Evolutionary conservation across 2,888 invertebrate genomes (phyloP).

Genomic region (Smittia sp.): DNA sequence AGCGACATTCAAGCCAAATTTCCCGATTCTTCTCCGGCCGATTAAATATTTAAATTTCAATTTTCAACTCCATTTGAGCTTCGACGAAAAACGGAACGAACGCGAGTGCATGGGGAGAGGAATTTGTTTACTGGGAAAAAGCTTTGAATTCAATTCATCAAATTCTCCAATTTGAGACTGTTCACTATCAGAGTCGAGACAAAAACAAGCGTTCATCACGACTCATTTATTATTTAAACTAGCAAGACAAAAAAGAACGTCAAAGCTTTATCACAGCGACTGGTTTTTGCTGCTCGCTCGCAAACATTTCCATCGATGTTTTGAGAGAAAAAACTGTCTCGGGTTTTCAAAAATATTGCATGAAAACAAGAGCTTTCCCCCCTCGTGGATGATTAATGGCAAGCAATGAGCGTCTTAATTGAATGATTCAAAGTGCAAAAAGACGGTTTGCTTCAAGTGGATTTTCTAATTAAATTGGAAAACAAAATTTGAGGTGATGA

Average conservation of each 20-base stretch:
- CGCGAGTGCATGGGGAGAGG: no score
- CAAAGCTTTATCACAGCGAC: neutral
- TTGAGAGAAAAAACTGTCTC: constrained; percentile 2
- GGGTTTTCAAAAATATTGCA: neutral
- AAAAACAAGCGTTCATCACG: constrained; percentile 22
- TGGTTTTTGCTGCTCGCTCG: neutral
- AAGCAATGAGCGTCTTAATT: constrained; percentile 19
- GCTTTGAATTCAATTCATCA: constrained; percentile 17
- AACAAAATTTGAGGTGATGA: no score
- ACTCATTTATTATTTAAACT: constrained; percentile 27
- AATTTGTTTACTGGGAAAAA: neutral
- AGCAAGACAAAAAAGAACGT: neutral
- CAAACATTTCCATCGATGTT: constrained; percentile 2
- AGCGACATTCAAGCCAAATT: neutral
- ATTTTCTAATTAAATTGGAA: neutral
- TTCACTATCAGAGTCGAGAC: constrained; percentile 8
- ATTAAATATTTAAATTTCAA: neutral
- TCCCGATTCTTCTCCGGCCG: neutral
- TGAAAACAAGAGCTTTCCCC: neutral
- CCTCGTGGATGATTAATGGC: constrained; percentile 25
- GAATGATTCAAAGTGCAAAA: neutral
- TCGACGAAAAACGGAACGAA: neutral
- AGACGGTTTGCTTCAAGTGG: neutral
- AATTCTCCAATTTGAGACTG: neutral
- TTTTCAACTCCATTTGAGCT: neutral